Percentiles rank a stretch among this genome's conserved stretches.
Evolutionary conservation across 1,140 invertebrate species (phyloP).

Genomic region (Radopholus similis): DNA sequence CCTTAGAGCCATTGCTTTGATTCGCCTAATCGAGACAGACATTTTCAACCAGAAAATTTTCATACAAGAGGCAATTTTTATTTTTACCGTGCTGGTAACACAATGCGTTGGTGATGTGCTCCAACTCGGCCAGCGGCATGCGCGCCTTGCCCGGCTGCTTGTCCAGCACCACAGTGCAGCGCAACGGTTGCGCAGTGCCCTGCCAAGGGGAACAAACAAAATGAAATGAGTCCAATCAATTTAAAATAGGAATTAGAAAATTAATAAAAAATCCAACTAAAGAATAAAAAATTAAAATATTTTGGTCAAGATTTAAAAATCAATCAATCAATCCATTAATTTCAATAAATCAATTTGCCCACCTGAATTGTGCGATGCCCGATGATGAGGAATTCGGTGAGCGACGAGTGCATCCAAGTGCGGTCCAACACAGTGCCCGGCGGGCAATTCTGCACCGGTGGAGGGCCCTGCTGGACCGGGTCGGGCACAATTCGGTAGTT

Average conservation of each 20-base stretch:
- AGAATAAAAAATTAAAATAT: too few species aligned
- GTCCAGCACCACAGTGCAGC: conserved; percentile 30
- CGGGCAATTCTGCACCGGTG: conserved; percentile 25
- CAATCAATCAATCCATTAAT: background rate
- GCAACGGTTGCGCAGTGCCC: conserved; percentile 33
- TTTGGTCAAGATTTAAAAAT: too few species aligned
- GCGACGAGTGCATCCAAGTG: conserved; percentile 19
- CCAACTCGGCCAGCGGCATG: conserved; percentile 16
- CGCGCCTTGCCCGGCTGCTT: background rate
- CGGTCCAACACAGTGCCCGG: conserved; percentile 30
- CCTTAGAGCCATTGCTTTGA: too few species aligned
- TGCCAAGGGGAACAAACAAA: too few species aligned
- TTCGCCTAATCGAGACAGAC: too few species aligned
- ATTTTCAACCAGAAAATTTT: too few species aligned
- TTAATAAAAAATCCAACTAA: too few species aligned
- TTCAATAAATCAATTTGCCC: background rate
- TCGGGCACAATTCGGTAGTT: conserved; percentile 29
- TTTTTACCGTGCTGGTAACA: conserved; percentile 4
- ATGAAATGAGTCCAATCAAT: too few species aligned
- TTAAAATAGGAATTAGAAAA: too few species aligned
- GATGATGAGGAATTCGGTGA: conserved; percentile 26
- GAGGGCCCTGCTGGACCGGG: background rate
- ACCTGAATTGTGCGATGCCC: conserved; percentile 28
- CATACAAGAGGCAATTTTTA: too few species aligned
- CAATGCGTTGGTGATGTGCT: conserved; percentile 10